Conservation (phyloP, 2,797 vertebrate genomes). For the Decapterus maruadsi region DNA sequence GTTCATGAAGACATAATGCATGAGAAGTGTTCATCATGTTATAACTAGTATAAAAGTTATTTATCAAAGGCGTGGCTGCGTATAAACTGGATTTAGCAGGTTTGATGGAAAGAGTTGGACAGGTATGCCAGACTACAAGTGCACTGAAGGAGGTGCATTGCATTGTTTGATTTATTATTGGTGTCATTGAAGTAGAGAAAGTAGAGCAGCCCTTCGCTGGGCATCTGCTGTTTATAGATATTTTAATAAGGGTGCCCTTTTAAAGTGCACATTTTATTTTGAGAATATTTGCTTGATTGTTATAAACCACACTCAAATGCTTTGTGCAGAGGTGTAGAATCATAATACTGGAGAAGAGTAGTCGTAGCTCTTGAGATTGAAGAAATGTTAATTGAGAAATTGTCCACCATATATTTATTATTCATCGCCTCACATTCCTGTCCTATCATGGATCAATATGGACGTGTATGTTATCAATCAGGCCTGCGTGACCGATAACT, state of each 20-base stretch:
- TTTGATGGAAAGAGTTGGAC: neutral
- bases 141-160: neutral
- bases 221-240: neutral
- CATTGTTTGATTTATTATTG: neutral
- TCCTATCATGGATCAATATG: slow-evolving; percentile 56
- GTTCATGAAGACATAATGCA: neutral
- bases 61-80: neutral
- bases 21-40: neutral
- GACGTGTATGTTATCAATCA: slow-evolving; percentile 52
- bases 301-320: too few species aligned
- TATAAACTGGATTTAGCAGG: neutral
- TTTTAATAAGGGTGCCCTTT: neutral
- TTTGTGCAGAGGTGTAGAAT: too few species aligned
- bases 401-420: neutral
- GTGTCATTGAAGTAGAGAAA: neutral
- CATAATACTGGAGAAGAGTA: neutral
- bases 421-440: slow-evolving; percentile 35
- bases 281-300: too few species aligned
- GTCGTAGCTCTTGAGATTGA: neutral
- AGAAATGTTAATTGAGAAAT: slow-evolving; percentile 16
- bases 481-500: slow-evolving; percentile 39
- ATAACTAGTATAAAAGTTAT: neutral
- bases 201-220: neutral
- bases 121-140: neutral
- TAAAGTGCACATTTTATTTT: too few species aligned